A percentile compares a stretch with the other conserved stretches of the same genome.
Conservation (phyloP, 2,797 vertebrate species). For the Sebastes wilsoni region DNA sequence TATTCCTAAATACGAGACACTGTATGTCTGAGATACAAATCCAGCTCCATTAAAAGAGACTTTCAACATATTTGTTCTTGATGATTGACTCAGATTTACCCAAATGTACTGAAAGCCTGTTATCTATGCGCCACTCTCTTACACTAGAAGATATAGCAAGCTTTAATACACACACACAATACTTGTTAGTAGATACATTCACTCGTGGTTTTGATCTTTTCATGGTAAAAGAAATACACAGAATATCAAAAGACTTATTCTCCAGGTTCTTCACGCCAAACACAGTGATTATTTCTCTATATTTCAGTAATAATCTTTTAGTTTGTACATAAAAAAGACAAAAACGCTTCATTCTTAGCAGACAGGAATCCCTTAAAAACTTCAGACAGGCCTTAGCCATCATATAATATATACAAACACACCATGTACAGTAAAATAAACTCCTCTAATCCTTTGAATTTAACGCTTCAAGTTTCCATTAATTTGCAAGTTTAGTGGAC, state of each 20-base stretch:
- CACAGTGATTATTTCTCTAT: not conserved
- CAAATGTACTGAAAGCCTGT: no score
- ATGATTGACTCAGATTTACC: fast-evolving
- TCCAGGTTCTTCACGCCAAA: not conserved
- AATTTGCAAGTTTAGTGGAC: constrained; percentile 10
- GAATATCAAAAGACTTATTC: not conserved
- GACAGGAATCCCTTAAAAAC: not conserved
- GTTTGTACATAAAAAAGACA: not conserved
- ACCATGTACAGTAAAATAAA: not conserved
- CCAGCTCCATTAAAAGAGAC: no score
- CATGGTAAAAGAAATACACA: not conserved
- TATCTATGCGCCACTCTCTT: no score
- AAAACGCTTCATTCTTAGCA: not conserved
- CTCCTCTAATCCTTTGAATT: not conserved
- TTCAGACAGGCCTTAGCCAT: not conserved
- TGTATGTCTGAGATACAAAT: no score
- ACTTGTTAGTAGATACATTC: not conserved
- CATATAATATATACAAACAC: not conserved
- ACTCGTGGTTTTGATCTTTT: no score
- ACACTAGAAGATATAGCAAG: not conserved
- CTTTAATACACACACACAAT: not conserved
- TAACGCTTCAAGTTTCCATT: not conserved
- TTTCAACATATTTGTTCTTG: no score
- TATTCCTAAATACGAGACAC: no score
- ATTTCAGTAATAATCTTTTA: not conserved